Percentiles rank a stretch among this genome's conserved stretches.
Evolutionary conservation across 2,888 invertebrate genomes (phyloP).

Genomic region (Idaea straminata): DNA sequence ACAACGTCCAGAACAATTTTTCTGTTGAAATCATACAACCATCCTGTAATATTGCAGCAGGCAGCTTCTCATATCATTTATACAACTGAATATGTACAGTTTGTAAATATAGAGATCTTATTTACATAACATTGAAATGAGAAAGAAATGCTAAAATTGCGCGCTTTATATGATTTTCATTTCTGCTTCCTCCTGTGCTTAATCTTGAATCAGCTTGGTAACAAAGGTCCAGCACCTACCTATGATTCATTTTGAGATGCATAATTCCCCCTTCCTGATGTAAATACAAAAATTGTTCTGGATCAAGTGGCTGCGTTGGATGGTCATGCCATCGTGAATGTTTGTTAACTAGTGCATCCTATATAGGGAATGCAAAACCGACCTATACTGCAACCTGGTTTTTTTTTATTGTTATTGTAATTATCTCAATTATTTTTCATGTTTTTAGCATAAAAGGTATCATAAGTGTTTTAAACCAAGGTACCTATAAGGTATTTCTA

Average conservation of each 20-base stretch:
- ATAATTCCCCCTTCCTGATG: constrained; percentile 50
- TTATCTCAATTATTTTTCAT: too few relatives aligned
- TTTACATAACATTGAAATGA: not conserved
- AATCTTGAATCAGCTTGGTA: constrained; percentile 16
- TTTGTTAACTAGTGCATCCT: constrained; percentile 64
- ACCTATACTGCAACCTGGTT: too few relatives aligned
- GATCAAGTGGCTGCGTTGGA: constrained; percentile 58
- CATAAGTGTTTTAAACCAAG: too few relatives aligned
- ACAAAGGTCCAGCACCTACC: not conserved
- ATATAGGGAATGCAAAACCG: too few relatives aligned
- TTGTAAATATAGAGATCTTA: not conserved
- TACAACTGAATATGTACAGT: too few relatives aligned
- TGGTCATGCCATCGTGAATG: constrained; percentile 44
- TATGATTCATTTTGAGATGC: constrained; percentile 31
- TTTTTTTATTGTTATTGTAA: too few relatives aligned
- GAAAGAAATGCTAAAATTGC: not conserved
- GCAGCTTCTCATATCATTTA: not conserved
- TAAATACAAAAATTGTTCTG: constrained; percentile 71
- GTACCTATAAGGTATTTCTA: too few relatives aligned
- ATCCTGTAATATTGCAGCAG: not conserved
- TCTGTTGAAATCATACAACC: constrained; percentile 23
- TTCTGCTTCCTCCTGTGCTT: constrained; percentile 25
- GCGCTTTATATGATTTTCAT: constrained; percentile 6
- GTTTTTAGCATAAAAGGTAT: too few relatives aligned
- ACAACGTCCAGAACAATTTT: constrained; percentile 51